Conservation (phyloP, 2,888 invertebrate species). For the Arctia plantaginis region DNA sequence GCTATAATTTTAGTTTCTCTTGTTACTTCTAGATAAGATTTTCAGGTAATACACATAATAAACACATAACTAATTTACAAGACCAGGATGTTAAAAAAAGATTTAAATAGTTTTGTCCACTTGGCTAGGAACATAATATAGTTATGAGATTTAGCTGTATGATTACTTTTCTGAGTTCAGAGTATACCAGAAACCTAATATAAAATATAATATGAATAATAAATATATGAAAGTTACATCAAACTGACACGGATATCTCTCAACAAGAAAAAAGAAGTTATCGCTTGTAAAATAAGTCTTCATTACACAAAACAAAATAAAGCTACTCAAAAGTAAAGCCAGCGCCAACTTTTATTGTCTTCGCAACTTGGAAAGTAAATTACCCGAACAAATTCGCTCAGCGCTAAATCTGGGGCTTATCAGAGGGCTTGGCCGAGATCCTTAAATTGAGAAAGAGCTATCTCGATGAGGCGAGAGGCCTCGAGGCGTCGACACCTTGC, state of each 20-base stretch:
- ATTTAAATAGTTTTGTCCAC: background rate
- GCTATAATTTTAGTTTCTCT: no score
- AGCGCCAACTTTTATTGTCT: conserved; percentile 82
- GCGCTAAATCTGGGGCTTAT: conserved; percentile 83
- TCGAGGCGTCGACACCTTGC: conserved; percentile 76
- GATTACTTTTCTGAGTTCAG: background rate
- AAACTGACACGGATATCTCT: conserved; percentile 30
- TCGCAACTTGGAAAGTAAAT: conserved; percentile 83
- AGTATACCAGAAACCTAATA: background rate
- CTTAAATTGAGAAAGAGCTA: conserved; percentile 81
- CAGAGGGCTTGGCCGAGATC: conserved; percentile 75
- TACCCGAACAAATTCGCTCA: conserved; percentile 84
- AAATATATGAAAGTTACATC: conserved; percentile 18
- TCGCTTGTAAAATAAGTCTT: conserved; percentile 71
- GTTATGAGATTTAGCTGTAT: background rate
- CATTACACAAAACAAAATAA: conserved; percentile 75
- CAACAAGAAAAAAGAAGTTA: conserved; percentile 49
- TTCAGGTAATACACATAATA: no score
- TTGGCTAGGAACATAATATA: background rate
- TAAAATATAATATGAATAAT: no score
- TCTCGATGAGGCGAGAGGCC: conserved; percentile 75
- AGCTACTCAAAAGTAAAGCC: conserved; percentile 72
- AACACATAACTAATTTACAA: background rate
- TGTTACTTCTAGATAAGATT: no score
- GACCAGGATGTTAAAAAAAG: background rate